Evolutionary conservation across 2,113 vertebrate genomes (phyloP), one percentile per base, ranked within the genome.

Genomic region (Alethe castanea): DNA sequence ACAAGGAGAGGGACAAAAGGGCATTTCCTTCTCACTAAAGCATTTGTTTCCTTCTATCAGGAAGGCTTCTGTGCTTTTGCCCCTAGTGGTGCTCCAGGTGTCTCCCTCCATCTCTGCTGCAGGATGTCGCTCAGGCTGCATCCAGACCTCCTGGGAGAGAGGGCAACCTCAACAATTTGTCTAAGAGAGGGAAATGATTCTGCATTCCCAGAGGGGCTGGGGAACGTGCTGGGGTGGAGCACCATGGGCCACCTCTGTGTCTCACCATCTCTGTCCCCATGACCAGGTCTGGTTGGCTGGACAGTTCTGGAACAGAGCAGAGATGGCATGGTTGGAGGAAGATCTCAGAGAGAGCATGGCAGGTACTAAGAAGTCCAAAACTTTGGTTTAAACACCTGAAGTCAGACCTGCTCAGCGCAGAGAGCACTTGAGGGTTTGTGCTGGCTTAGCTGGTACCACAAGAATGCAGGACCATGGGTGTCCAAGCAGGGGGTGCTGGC

Each of bases 271-370:
- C 40, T 84, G 64, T 14, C 8, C 22, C 56, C 2, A 1, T 36
- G 54, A 23, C 42, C 4, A 6, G 50, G 28, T 44, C 42, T 70
- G 25, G 38, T 56, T 2, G 3, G 16, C 38, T 3, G 1, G 35
- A 47, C 13, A 40, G 19, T 16, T 29, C 42, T 66, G 65, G 70
- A 62, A 33, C 33, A 22, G 40, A 5, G 29, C 23, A 38, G 59
- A 47, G 19, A 20, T 15, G 31, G 48, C 17, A 33, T 0, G 0
- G 19, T 18, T 1, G 3, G 19, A 74, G 44, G 9, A 66, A 19
- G 42, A 42, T 7, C 3, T 3, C 20, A 57, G 42, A 70, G 15
- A 60, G 44, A 88, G 6, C 5, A 4, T 78, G 42, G 38, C 15
- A 38, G 24, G 29, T 59, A 33, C 71, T 48, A 24, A 56, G 28